Conservation (phyloP, 1,140 invertebrate genomes). For the Drosophila oshimai region DNA sequence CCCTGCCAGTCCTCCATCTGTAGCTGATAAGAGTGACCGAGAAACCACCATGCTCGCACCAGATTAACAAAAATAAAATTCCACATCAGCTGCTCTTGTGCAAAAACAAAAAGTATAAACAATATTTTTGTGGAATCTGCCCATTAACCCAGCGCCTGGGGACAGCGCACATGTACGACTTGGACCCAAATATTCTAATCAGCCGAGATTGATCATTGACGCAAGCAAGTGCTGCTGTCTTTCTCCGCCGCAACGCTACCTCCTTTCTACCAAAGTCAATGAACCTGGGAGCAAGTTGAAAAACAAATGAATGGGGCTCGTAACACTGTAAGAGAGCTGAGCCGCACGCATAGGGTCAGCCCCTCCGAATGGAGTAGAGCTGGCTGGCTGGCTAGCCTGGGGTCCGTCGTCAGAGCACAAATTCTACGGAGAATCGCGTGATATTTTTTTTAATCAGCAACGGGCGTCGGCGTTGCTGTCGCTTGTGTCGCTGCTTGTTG, state of each 20-base stretch:
- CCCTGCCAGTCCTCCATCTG: neutral
- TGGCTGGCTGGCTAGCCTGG: conserved; percentile 16
- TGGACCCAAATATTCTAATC: conserved; percentile 32
- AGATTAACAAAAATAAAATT: neutral
- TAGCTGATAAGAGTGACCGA: conserved; percentile 5
- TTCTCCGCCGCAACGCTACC: neutral
- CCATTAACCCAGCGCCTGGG: conserved; percentile 26
- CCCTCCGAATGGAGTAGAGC: too few relatives aligned
- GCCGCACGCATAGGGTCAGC: neutral
- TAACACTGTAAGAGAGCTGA: conserved; percentile 28
- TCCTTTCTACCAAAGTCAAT: conserved; percentile 31
- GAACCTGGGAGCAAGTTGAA: conserved; percentile 19
- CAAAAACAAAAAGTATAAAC: conserved; percentile 18
- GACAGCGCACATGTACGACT: conserved; percentile 9
- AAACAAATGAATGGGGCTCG: conserved; percentile 31
- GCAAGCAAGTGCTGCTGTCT: conserved; percentile 14
- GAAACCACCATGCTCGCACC: neutral
- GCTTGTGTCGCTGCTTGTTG: conserved; percentile 19
- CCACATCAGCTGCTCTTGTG: conserved; percentile 23
- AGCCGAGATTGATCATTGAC: conserved; percentile 59
- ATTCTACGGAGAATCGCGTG: conserved; percentile 75
- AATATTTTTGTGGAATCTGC: conserved; percentile 17
- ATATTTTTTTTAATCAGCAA: conserved; percentile 76
- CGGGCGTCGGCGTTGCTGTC: conserved; percentile 22
- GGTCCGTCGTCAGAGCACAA: conserved; percentile 54